These are phyloP conservation scores for Palythoa grandis DNA, from an alignment of 92 coral and sea anemone genomes.

Conservation along the genomic window DNA sequence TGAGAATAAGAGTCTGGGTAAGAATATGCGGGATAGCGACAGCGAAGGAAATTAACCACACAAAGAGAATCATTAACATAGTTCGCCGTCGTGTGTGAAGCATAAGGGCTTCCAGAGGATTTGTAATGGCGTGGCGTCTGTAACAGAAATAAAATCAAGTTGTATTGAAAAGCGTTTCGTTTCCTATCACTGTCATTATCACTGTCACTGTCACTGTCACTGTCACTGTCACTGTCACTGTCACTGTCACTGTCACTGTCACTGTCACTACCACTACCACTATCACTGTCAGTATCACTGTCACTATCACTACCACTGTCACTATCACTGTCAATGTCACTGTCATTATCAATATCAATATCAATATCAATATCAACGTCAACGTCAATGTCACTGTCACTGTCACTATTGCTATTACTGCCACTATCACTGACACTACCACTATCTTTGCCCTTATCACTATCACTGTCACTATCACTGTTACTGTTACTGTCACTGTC, in stretches of 20 bases:
- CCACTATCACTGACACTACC: background rate
- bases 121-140: slow-evolving; percentile 83
- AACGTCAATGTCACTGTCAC: background rate
- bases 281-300: background rate
- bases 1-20: slow-evolving; percentile 26
- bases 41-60: slow-evolving; percentile 72
- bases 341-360: background rate
- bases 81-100: slow-evolving; percentile 66
- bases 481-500: background rate
- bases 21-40: slow-evolving; percentile 70
- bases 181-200: background rate
- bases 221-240: too few species aligned
- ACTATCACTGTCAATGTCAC: background rate
- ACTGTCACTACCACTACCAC: background rate
- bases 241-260: background rate
- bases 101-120: slow-evolving; percentile 78
- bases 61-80: slow-evolving; percentile 46
- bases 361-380: background rate
- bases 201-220: background rate
- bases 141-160: background rate
- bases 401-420: background rate
- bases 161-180: background rate
- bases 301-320: background rate
- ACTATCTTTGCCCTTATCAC: too few species aligned
- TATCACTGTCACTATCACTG: background rate